These are phyloP conservation scores for Lucilia cuprina DNA, from an alignment of 1,140 invertebrate species.

Conservation along the genomic window DNA sequence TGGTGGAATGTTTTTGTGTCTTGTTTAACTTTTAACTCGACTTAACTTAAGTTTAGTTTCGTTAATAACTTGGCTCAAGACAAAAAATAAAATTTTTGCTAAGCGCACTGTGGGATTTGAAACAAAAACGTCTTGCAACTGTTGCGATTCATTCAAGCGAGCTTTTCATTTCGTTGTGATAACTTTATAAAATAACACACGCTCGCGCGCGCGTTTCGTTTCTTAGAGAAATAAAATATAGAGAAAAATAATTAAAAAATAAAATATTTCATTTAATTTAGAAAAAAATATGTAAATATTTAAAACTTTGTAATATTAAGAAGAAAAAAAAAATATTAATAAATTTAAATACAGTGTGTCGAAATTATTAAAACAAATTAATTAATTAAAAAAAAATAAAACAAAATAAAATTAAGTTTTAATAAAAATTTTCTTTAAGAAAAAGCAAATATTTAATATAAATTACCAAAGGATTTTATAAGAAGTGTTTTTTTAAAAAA, in stretches of 20 bases:
- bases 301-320: background rate
- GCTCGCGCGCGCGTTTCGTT: conserved; percentile 42
- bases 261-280: background rate
- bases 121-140: conserved; percentile 62
- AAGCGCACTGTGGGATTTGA: conserved; percentile 32
- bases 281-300: conserved; percentile 2
- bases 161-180: conserved; percentile 62
- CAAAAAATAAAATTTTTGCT: background rate
- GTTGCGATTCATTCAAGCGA: conserved; percentile 60
- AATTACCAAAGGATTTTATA: background rate
- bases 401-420: background rate
- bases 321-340: background rate
- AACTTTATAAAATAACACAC: conserved; percentile 59
- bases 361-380: background rate
- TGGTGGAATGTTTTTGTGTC: background rate
- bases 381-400: conserved; percentile 11
- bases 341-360: background rate
- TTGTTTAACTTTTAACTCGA: conserved; percentile 1
- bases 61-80: conserved; percentile 24
- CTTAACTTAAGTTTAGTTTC: conserved; percentile 16
- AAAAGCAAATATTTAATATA: too few relatives aligned
- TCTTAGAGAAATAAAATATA: too few relatives aligned
- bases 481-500: background rate
- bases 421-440: background rate
- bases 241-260: too few relatives aligned